Conservation (phyloP, 1,140 invertebrate genomes). For the Camponotus pennsylvanicus region DNA sequence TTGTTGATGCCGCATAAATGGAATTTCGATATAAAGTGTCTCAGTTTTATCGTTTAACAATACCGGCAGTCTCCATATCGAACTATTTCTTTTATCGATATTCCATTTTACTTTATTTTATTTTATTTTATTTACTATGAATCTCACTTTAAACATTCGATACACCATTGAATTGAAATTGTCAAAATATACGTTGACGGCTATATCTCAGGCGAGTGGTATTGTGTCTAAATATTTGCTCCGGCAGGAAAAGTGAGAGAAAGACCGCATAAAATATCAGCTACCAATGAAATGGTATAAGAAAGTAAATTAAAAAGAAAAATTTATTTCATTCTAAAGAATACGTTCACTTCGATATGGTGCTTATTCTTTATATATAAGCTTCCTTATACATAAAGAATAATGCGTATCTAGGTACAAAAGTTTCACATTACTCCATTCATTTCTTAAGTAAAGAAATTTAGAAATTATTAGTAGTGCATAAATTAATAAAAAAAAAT, state of each 20-base stretch:
- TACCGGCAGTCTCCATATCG: slow-evolving; percentile 47
- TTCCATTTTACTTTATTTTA: slow-evolving; percentile 68
- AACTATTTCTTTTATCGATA: slow-evolving; percentile 67
- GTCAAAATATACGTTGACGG: slow-evolving; percentile 44
- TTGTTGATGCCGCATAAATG: slow-evolving; percentile 68
- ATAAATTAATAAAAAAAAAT: too few species aligned
- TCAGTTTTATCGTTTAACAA: slow-evolving; percentile 74
- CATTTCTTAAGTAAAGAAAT: slow-evolving; percentile 44
- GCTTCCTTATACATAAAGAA: slow-evolving; percentile 17
- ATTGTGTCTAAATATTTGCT: slow-evolving; percentile 60
- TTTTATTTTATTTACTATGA: slow-evolving; percentile 69
- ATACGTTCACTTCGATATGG: slow-evolving; percentile 51
- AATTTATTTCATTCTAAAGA: slow-evolving; percentile 66
- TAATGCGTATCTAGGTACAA: slow-evolving; percentile 46
- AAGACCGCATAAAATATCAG: slow-evolving; percentile 5
- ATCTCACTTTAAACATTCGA: slow-evolving; percentile 69
- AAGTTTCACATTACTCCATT: slow-evolving; percentile 7
- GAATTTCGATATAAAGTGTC: slow-evolving; percentile 69
- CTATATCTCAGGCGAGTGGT: slow-evolving; percentile 12
- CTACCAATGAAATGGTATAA: too few species aligned
- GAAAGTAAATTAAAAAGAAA: background rate
- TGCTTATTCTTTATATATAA: slow-evolving; percentile 68
- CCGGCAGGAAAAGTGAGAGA: background rate
- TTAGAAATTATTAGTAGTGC: background rate
- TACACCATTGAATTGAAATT: slow-evolving; percentile 66